Percentiles rank a stretch among this genome's conserved stretches.
These are phyloP conservation scores for Myrmophylax atrothorax DNA, from an alignment of 2,113 vertebrate genomes.

Conservation along the genomic window DNA sequence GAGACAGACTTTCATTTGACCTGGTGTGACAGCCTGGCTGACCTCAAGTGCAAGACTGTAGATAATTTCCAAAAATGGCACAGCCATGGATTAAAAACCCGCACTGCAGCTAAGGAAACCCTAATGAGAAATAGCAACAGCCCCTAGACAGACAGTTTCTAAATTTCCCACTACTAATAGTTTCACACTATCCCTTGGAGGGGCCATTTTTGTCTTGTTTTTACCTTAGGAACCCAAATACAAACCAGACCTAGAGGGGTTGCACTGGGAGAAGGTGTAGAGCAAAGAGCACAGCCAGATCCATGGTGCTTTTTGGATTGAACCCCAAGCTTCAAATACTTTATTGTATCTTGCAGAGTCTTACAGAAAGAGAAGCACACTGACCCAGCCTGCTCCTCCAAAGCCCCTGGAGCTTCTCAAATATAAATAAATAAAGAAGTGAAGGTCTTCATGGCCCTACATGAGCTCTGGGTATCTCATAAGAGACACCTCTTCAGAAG, in stretches of 20 bases:
- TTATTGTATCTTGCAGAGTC: background rate
- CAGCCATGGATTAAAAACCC: background rate
- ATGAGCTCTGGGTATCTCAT: background rate
- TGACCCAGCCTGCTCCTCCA: background rate
- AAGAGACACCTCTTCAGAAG: background rate
- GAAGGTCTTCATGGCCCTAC: background rate
- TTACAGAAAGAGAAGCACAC: background rate
- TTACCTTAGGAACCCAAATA: background rate
- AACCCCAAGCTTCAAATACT: background rate
- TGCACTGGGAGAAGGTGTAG: background rate
- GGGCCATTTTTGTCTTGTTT: background rate
- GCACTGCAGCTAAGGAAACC: background rate
- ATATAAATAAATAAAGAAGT: background rate
- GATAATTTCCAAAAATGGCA: background rate
- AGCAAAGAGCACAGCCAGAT: background rate
- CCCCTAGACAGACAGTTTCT: background rate
- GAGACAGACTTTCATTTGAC: background rate
- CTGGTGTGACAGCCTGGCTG: accelerated
- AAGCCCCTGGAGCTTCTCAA: background rate
- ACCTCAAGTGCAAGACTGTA: background rate
- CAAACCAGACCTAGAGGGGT: background rate
- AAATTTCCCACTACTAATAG: background rate
- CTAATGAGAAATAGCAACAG: background rate
- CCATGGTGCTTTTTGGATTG: background rate
- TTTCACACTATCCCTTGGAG: background rate